Conservation (phyloP, 2,797 vertebrate genomes). For the Amphiprion clarkii region DNA sequence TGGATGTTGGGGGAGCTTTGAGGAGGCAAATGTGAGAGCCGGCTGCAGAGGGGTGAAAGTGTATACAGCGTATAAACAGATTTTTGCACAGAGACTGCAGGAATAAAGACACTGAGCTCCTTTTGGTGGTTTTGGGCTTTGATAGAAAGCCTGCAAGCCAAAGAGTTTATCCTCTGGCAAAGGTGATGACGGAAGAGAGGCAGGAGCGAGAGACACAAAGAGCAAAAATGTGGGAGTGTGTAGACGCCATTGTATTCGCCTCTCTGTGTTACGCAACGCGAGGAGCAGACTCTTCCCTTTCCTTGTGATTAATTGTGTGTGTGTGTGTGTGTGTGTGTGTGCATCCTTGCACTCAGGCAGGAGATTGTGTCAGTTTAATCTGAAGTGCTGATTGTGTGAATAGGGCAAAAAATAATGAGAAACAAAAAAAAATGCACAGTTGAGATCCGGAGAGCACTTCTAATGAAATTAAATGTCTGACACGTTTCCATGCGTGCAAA, state of each 20-base stretch:
- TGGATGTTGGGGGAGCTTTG: neutral
- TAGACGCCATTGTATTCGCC: conserved; percentile 42
- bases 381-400: conserved; percentile 67
- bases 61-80: conserved; percentile 57
- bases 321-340: neutral
- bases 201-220: conserved; percentile 25
- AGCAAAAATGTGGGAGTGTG: conserved; percentile 36
- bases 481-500: conserved; percentile 26
- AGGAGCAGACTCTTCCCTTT: conserved; percentile 48
- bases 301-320: conserved; percentile 53
- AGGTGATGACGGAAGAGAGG: conserved; percentile 66
- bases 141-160: conserved; percentile 63
- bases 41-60: conserved; percentile 39
- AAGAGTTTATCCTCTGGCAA: conserved; percentile 72
- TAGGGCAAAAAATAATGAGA: conserved; percentile 61
- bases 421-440: conserved; percentile 61
- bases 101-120: conserved; percentile 54
- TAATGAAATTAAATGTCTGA: conserved; percentile 68
- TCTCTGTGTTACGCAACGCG: conserved; percentile 67
- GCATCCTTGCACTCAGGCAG: conserved; percentile 5
- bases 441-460: conserved; percentile 61
- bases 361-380: conserved; percentile 74
- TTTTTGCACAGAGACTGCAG: conserved; percentile 42
- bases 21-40: conserved; percentile 5
- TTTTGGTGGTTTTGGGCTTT: conserved; percentile 58